Evolutionary conservation across 2,797 vertebrate species (phyloP).

Genomic region (Pipistrellus nathusii): DNA sequence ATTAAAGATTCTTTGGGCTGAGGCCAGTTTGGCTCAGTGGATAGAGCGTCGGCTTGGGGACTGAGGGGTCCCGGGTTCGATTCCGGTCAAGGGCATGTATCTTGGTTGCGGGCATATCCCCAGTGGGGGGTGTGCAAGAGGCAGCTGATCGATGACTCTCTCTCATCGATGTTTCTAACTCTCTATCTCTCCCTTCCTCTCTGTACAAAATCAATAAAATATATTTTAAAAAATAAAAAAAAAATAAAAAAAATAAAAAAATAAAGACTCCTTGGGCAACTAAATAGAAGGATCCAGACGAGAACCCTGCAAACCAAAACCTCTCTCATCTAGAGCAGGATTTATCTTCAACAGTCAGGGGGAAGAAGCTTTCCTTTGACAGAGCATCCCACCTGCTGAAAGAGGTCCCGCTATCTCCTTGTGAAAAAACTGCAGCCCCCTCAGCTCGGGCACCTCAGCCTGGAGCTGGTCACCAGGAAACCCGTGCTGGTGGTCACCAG

Average conservation of each 20-base stretch:
- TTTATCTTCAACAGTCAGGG: neutral
- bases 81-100: too few relatives aligned
- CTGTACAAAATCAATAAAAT: too few relatives aligned
- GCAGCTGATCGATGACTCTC: too few relatives aligned
- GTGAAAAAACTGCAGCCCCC: neutral
- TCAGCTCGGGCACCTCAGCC: neutral
- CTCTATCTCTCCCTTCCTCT: too few relatives aligned
- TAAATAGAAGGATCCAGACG: neutral
- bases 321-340: neutral
- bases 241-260: too few relatives aligned
- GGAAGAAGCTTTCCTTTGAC: neutral
- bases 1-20: neutral
- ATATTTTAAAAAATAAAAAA: too few relatives aligned
- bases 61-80: too few relatives aligned
- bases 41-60: too few relatives aligned
- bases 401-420: neutral
- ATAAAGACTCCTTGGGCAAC: neutral
- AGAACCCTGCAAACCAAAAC: neutral
- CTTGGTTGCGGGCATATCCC: too few relatives aligned
- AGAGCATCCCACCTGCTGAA: neutral
- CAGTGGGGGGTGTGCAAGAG: too few relatives aligned
- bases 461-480: neutral
- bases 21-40: too few relatives aligned
- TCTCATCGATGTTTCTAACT: too few relatives aligned
- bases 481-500: neutral